Evolutionary conservation across 2,888 invertebrate species (phyloP).

Genomic region (Nesidiocoris tenuis): DNA sequence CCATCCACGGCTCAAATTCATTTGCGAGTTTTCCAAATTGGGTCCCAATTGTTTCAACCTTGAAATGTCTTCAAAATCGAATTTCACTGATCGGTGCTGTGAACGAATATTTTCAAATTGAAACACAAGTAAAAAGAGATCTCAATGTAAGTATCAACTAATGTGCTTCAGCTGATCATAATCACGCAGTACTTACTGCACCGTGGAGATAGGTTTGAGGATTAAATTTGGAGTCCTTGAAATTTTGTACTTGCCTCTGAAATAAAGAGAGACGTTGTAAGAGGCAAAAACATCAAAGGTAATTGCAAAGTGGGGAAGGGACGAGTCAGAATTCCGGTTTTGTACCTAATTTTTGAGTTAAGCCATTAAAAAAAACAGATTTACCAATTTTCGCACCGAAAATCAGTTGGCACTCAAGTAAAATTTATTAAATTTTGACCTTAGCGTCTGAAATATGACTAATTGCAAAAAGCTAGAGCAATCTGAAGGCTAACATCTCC

Average conservation of each 20-base stretch:
- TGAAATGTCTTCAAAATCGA: constrained; percentile 13
- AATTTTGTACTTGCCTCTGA: constrained; percentile 32
- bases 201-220: constrained; percentile 28
- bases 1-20: constrained; percentile 15
- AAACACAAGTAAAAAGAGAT: neutral
- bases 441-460: too few species aligned
- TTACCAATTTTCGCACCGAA: neutral
- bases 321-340: too few species aligned
- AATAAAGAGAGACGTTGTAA: neutral
- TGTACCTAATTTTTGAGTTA: too few species aligned
- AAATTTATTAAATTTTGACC: too few species aligned
- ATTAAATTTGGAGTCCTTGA: constrained; percentile 10
- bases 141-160: too few species aligned
- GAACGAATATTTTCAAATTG: neutral
- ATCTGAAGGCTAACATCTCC: too few species aligned
- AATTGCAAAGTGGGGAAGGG: too few species aligned
- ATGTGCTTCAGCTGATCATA: too few species aligned
- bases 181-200: constrained; percentile 11
- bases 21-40: constrained; percentile 4
- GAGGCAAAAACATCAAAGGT: neutral
- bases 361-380: neutral
- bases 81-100: constrained; percentile 3
- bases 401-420: too few species aligned
- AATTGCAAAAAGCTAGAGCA: too few species aligned
- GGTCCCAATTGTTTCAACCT: constrained; percentile 4